A percentile compares a stretch with the other conserved stretches of the same genome.
phyloP scores from a whole-genome alignment of 53 echinoderm and acorn worm species.

The Paelopatides confundens region DNA sequence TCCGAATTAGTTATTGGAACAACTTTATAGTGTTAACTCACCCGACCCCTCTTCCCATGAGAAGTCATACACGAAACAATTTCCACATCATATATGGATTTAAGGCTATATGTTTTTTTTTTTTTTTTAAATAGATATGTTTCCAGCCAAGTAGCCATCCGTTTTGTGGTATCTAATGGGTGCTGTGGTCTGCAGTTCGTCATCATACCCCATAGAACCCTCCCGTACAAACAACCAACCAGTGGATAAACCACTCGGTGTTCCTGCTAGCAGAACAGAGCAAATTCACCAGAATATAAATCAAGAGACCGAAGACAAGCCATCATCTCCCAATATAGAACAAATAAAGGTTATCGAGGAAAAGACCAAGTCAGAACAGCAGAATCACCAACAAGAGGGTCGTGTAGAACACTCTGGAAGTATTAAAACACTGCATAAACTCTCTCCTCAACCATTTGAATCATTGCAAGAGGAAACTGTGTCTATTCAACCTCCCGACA shows the following conservation, averaged over 20 bases:
- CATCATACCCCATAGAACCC: conserved; percentile 31
- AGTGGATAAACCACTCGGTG: not conserved
- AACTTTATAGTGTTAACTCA: too few relatives aligned
- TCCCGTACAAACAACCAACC: conserved; percentile 19
- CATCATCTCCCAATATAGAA: not conserved
- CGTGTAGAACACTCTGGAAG: not conserved
- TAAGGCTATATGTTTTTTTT: not conserved
- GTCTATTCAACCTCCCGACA: not conserved
- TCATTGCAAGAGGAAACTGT: not conserved
- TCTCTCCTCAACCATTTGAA: not conserved
- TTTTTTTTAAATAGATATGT: not conserved
- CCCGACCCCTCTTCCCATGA: too few relatives aligned
- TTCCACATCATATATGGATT: too few relatives aligned
- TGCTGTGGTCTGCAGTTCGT: conserved; percentile 46
- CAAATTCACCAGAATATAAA: not conserved
- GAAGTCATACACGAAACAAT: too few relatives aligned
- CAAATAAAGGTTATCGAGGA: not conserved
- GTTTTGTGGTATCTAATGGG: conserved; percentile 40
- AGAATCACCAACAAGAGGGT: not conserved
- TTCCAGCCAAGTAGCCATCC: not conserved
- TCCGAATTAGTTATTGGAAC: too few relatives aligned
- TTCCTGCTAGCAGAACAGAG: not conserved
- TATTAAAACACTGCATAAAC: not conserved
- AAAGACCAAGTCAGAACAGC: not conserved
- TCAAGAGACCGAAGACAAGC: not conserved